These are phyloP conservation scores for Hippolais icterina DNA, from an alignment of 2,113 vertebrate species.

Conservation along the genomic window DNA sequence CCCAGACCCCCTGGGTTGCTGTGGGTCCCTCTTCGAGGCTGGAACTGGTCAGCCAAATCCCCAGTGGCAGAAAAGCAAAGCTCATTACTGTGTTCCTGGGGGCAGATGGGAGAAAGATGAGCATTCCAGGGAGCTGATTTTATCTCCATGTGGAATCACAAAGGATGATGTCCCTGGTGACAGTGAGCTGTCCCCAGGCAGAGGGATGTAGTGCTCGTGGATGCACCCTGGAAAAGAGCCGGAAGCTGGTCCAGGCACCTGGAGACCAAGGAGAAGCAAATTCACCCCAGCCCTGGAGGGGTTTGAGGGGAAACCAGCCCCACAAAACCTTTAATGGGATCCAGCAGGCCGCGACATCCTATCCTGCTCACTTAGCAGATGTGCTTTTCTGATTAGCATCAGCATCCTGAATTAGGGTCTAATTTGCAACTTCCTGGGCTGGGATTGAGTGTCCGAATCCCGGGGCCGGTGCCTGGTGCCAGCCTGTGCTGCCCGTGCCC, in stretches of 20 bases:
- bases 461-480: accelerated
- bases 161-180: not conserved
- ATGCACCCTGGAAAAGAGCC: not conserved
- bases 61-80: not conserved
- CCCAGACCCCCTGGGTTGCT: not conserved
- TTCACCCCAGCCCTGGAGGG: accelerated
- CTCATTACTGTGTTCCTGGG: accelerated
- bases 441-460: accelerated
- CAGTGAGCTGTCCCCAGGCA: not conserved
- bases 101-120: accelerated
- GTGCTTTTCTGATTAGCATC: not conserved
- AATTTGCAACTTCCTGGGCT: not conserved
- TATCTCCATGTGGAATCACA: not conserved
- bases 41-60: slow-evolving; percentile 70
- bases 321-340: not conserved
- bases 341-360: not conserved
- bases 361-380: not conserved
- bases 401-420: not conserved
- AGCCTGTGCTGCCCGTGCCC: not conserved
- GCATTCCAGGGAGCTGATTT: not conserved
- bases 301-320: not conserved
- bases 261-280: not conserved
- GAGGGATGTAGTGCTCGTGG: not conserved
- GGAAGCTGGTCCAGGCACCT: not conserved
- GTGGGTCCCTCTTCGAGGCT: slow-evolving; percentile 78